Base-by-base conservation (phyloP, 2,797 vertebrate genomes). In the Cephalopachus bancanus region DNA sequence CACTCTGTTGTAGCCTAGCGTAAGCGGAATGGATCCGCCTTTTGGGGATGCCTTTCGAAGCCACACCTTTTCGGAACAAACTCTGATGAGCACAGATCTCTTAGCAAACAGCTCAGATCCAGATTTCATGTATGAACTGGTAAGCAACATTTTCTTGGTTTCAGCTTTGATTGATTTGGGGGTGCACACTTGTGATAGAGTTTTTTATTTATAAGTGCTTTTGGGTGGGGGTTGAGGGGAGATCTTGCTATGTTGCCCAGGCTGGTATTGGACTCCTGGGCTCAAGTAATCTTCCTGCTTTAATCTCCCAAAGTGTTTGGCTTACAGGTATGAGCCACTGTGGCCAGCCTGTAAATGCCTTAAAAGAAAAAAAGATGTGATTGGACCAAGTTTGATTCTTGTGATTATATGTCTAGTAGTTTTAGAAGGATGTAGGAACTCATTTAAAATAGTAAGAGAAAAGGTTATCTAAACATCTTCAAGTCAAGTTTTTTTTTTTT, bases 41-140 rank as follows among this genome's bases (percentile, higher is more conserved):
- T 99, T 99, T 98, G 99, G 99, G 98, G 99, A 99, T 93, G 99
- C 99, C 98, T 99, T 99, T 99, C 99, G 99, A 98, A 99, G 99
- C 99, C 99, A 99, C 98, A 99, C 99, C 60, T 99, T 99, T 98
- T 99, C 99, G 98, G 99, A 99, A 98, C 99, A 99, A 99, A 99
- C 99, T 96, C 98, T 99, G 98, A 99, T 99, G 99, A 99, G 99
- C 99, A 99, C 99, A 51, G 99, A 99, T 97, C 99, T 99, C 97
- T 98, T 99, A 97, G 99, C 99, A 72, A 99, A 98, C 98, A 99
- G 99, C 98, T 99, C 99, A 79, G 99, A 99, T 98, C 99, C 99
- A 98, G 99, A 99, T 98, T 99, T 99, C 98, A 99, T 99, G 99
- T 99, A 99, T 96, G 99, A 99, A 98, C 98, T 99, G 99, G 99